Base-by-base conservation (phyloP, 2,888 invertebrate species). In the Eilema griseolum region DNA sequence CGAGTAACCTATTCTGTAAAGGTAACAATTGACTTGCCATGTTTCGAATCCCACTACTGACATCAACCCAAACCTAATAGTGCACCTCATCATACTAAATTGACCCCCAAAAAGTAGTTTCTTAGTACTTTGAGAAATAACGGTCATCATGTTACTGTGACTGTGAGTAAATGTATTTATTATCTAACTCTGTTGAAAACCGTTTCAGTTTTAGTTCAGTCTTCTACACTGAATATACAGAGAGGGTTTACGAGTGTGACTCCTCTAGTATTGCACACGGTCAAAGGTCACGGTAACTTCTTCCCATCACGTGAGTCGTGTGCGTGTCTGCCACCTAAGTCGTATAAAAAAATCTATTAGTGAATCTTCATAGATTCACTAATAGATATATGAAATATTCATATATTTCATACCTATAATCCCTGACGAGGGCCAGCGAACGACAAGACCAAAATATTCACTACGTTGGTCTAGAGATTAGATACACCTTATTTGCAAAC, bases 401-500 rank as follows among this genome's bases (percentile, higher is more conserved):
- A n/a, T n/a, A 16, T 24, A 24, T 60, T 28, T 20, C 26, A 28
- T 28, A 60, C 5, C 23, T 16, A 28, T 74, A 76, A 79, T 76
- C 79, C 63, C 56, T 56, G 20, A 26, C 62, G 59, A 62, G 52
- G 59, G 70, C 23, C 60, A 28, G 23, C 60, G 24, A 14, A 8
- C n/a, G 16, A 31, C 60, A 61, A 61, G 67, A 75, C 73, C 69
- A 78, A 76, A 75, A 73, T 71, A 70, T 65, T 63, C 33, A 65
- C 72, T 71, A 57, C 57, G 20, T 46, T 61, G n/a, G 31, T 61
- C 28, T 31, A 62, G 24, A 63, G 41, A 79, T 79, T 74, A 71
- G 74, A 64, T 76, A 78, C 70, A 72, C 69, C 68, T 60, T 73
- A 72, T 65, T 62, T 60, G 69, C 46, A 62, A 67, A 76, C 67